Evolutionary conservation across 2,888 invertebrate species (phyloP).

Genomic region (Rhabditophanes sp.): DNA sequence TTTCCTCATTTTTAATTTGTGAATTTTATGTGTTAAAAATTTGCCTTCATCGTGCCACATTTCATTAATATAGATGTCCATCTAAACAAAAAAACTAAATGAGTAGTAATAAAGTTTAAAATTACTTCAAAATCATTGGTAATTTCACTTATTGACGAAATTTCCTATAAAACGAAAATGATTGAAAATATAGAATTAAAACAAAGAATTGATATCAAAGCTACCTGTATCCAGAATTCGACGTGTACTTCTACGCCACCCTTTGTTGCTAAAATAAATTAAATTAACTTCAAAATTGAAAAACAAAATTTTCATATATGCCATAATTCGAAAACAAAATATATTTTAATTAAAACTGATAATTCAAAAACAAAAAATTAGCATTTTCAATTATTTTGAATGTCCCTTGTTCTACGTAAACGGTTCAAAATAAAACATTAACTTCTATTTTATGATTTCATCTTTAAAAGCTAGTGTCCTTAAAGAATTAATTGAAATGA

Average conservation of each 20-base stretch:
- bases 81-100: slow-evolving; percentile 12
- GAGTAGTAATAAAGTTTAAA: background rate
- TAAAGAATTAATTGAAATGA: background rate
- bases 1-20: too few species aligned
- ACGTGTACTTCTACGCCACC: slow-evolving; percentile 39
- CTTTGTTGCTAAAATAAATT: background rate
- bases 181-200: too few species aligned
- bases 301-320: background rate
- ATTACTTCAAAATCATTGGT: slow-evolving; percentile 43
- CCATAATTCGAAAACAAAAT: slow-evolving; percentile 1
- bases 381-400: too few species aligned
- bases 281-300: slow-evolving; percentile 1
- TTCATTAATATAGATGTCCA: slow-evolving; percentile 45
- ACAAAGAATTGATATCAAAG: too few species aligned
- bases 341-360: slow-evolving; percentile 1
- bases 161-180: too few species aligned
- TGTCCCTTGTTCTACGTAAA: too few species aligned
- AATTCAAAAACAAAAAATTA: too few species aligned
- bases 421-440: too few species aligned
- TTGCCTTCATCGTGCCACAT: too few species aligned
- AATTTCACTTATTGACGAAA: slow-evolving; percentile 40
- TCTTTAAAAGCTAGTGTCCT: background rate
- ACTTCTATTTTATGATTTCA: too few species aligned
- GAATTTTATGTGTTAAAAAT: too few species aligned
- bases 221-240: slow-evolving; percentile 44